These are phyloP conservation scores for Agriopis aurantiaria DNA, from an alignment of 2,888 invertebrate genomes.

Conservation along the genomic window DNA sequence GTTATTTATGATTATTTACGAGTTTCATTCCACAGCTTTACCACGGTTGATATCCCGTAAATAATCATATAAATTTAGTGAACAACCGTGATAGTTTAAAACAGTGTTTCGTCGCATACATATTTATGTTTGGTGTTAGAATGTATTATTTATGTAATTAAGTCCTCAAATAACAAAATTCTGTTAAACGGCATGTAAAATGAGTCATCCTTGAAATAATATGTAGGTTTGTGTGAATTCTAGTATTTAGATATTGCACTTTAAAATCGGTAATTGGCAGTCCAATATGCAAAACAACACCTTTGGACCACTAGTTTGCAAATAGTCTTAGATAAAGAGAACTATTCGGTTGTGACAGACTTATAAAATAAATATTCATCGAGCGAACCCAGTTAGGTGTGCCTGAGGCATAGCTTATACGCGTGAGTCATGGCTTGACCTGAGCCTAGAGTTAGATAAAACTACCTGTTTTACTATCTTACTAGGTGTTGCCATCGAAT, in stretches of 20 bases:
- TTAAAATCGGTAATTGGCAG: constrained; percentile 10
- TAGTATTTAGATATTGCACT: background rate
- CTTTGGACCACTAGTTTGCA: constrained; percentile 45
- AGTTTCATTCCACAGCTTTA: no score
- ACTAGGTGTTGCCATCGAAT: background rate
- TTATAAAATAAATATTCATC: constrained; percentile 48
- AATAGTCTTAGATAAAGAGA: constrained; percentile 53
- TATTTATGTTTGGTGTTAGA: background rate
- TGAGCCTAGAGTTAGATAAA: constrained; percentile 1
- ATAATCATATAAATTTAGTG: no score
- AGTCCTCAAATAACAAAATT: background rate
- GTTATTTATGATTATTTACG: no score
- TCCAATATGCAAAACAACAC: constrained; percentile 49
- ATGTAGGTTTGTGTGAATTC: no score
- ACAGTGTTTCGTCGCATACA: no score
- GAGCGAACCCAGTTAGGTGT: constrained; percentile 35
- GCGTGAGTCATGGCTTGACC: constrained; percentile 37
- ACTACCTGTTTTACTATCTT: background rate
- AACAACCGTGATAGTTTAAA: no score
- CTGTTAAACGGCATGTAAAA: background rate
- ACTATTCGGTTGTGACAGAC: constrained; percentile 50
- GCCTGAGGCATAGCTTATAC: constrained; percentile 23
- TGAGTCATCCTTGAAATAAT: no score
- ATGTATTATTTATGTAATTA: background rate
- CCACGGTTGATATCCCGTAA: no score